Conservation (phyloP, 2,888 invertebrate genomes). For the Chalcis sispes region DNA sequence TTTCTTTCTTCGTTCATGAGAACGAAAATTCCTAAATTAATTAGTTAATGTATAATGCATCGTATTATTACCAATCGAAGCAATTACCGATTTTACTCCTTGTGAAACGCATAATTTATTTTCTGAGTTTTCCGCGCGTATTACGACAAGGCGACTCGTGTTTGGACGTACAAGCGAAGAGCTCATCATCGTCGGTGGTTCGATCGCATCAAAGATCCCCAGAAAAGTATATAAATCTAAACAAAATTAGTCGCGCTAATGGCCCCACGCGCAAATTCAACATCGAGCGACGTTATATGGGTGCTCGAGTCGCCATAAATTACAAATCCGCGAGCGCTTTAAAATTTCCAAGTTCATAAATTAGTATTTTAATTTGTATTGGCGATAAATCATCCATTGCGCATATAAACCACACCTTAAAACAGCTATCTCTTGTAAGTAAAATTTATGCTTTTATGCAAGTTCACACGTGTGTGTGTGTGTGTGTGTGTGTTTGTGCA, state of each 20-base stretch:
- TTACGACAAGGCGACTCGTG: not conserved
- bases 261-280: constrained; percentile 41
- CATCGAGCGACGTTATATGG: constrained; percentile 19
- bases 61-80: not conserved
- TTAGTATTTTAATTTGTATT: constrained; percentile 58
- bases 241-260: constrained; percentile 55
- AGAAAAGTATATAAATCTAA: constrained; percentile 37
- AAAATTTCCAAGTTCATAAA: constrained; percentile 54
- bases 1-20: too few species aligned
- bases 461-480: constrained; percentile 9
- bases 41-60: constrained; percentile 14
- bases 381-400: constrained; percentile 54
- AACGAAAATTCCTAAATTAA: constrained; percentile 22
- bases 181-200: not conserved
- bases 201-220: constrained; percentile 7
- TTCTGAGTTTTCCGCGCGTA: not conserved
- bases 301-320: constrained; percentile 43
- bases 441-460: constrained; percentile 48
- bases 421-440: constrained; percentile 37
- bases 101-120: constrained; percentile 33
- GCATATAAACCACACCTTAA: constrained; percentile 54
- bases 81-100: constrained; percentile 7
- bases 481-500: too few species aligned
- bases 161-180: not conserved
- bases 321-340: constrained; percentile 46